phyloP scores from a whole-genome alignment of 2,888 invertebrate genomes.

The Charanyca ferruginea region DNA sequence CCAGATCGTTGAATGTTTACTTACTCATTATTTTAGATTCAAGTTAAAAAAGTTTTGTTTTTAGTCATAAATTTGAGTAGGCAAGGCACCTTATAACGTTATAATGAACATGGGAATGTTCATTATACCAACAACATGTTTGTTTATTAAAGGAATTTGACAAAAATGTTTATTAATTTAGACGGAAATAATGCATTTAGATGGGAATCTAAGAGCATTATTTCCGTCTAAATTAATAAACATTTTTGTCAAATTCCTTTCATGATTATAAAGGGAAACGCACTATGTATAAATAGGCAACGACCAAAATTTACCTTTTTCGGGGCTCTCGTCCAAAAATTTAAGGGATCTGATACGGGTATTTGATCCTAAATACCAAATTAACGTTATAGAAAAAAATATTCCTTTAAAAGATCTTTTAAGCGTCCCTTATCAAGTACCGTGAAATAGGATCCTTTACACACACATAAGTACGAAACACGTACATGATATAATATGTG shows the following conservation, averaged over 20 bases:
- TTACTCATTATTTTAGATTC: too few relatives aligned
- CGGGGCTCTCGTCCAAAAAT: constrained; percentile 34
- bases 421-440: constrained; percentile 40
- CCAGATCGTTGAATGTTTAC: too few relatives aligned
- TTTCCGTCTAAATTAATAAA: constrained; percentile 2
- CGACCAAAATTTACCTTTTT: constrained; percentile 29
- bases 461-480: constrained; percentile 15
- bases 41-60: too few relatives aligned
- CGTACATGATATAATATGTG: not conserved
- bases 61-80: too few relatives aligned
- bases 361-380: constrained; percentile 58
- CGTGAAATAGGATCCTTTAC: constrained; percentile 54
- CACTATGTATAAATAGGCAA: constrained; percentile 16
- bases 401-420: constrained; percentile 49
- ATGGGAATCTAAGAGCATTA: too few relatives aligned
- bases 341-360: constrained; percentile 50
- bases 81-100: too few relatives aligned
- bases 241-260: constrained; percentile 4
- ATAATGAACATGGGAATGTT: too few relatives aligned
- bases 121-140: too few relatives aligned
- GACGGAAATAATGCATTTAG: not conserved
- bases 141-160: not conserved
- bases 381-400: constrained; percentile 52
- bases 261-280: constrained; percentile 14
- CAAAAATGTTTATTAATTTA: constrained; percentile 7